Evolutionary conservation across 2,797 vertebrate species (phyloP).

Genomic region (Acanthornis magna): DNA sequence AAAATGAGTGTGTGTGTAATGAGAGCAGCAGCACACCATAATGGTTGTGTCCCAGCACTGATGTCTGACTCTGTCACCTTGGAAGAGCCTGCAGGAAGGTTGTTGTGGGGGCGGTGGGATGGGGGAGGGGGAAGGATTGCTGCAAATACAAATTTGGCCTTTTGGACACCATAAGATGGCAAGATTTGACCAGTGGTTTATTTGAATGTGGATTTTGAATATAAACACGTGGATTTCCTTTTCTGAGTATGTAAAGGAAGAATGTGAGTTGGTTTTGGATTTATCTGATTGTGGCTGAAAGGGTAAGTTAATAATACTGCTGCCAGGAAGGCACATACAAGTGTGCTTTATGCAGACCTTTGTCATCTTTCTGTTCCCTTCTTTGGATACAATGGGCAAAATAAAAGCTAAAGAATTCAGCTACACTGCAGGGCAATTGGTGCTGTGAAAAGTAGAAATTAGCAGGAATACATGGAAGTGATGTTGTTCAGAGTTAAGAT

Average conservation of each 20-base stretch:
- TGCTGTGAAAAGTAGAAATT: background rate
- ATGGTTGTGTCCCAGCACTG: accelerated
- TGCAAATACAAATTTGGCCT: background rate
- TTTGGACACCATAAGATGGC: background rate
- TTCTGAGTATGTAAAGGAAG: conserved; percentile 36
- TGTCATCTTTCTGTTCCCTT: background rate
- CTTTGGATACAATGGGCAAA: background rate
- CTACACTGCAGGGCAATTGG: background rate
- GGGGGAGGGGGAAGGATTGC: background rate
- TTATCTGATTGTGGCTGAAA: conserved; percentile 48
- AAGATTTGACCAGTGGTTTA: conserved; percentile 35
- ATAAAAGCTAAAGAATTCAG: background rate
- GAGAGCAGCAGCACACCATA: accelerated
- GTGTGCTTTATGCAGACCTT: background rate
- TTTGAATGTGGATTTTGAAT: conserved; percentile 38
- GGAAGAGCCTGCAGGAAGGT: background rate
- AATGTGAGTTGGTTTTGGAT: conserved; percentile 47
- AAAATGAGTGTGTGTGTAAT: background rate
- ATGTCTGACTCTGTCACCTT: background rate
- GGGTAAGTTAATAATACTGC: background rate
- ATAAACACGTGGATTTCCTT: conserved; percentile 65
- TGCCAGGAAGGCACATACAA: background rate
- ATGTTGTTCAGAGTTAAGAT: background rate
- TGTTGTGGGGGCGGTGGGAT: background rate
- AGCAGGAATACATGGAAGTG: background rate